Percentiles rank a stretch among this genome's conserved stretches.
Evolutionary conservation across 1,140 invertebrate species (phyloP).

Genomic region (Brachionus sp.): DNA sequence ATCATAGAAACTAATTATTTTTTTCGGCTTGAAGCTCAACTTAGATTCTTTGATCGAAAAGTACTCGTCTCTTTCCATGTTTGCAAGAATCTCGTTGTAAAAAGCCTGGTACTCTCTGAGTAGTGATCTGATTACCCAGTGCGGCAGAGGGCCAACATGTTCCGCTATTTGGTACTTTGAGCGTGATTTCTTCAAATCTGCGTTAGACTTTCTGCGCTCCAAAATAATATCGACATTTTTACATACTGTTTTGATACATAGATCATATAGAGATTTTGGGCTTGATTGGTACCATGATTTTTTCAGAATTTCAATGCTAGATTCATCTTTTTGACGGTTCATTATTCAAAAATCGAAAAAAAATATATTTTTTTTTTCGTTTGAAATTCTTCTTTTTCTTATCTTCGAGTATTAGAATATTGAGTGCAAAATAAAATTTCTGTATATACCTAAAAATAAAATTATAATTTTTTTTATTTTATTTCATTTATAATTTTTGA

Average conservation of each 20-base stretch:
- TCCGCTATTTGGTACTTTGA: neutral
- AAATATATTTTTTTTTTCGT: neutral
- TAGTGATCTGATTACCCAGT: neutral
- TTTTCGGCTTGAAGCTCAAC: neutral
- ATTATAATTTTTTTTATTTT: neutral
- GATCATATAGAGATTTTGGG: neutral
- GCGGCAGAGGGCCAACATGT: neutral
- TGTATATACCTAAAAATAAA: neutral
- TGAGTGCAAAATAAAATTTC: neutral
- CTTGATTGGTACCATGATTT: neutral
- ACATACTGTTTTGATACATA: neutral
- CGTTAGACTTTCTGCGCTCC: neutral
- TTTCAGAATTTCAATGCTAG: neutral
- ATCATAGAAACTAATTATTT: conserved; percentile 26
- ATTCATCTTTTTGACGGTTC: neutral
- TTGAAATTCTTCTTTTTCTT: neutral
- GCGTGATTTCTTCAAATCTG: neutral
- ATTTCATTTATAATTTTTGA: neutral
- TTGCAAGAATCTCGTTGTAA: neutral
- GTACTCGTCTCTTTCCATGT: conserved; percentile 11
- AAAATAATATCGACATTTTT: neutral
- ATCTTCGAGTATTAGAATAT: neutral
- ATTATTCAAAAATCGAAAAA: neutral
- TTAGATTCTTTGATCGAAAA: neutral
- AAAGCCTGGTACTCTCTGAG: neutral